Conservation (phyloP, 1,140 invertebrate species). For the Helicoverpa zea region DNA sequence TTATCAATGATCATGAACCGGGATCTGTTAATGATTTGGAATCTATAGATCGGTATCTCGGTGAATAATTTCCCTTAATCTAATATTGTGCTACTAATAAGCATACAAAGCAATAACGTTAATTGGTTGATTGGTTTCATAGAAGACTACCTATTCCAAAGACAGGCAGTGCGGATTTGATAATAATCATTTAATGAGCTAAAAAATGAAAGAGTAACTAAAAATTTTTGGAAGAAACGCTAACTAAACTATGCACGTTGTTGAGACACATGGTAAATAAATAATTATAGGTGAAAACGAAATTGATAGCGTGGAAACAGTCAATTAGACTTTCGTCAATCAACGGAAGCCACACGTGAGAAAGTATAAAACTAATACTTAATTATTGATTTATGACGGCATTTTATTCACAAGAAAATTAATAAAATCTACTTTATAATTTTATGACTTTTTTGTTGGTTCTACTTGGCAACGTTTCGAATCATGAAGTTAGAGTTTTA, state of each 20-base stretch:
- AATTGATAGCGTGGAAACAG: constrained; percentile 8
- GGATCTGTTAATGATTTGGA: not conserved
- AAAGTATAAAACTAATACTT: constrained; percentile 32
- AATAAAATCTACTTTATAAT: not conserved
- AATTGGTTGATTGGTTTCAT: no score
- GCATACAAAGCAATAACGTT: no score
- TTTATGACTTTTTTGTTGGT: constrained; percentile 22
- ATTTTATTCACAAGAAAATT: not conserved
- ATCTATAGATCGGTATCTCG: not conserved
- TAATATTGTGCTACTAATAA: no score
- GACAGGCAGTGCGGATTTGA: no score
- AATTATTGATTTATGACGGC: constrained; percentile 30
- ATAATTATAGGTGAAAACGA: constrained; percentile 25
- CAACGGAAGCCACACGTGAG: constrained; percentile 27
- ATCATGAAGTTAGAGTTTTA: not conserved
- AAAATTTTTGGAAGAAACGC: no score
- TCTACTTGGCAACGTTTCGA: constrained; percentile 15
- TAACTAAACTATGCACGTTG: no score
- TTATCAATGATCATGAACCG: not conserved
- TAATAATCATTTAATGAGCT: not conserved
- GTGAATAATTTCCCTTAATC: not conserved
- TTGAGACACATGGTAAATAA: not conserved
- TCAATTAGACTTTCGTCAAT: constrained; percentile 20
- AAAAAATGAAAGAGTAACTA: not conserved
- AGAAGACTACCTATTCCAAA: no score